Percentiles rank a stretch among this genome's conserved stretches.
Conservation (phyloP, 2,113 vertebrate genomes). For the Salvelinus sp. region DNA sequence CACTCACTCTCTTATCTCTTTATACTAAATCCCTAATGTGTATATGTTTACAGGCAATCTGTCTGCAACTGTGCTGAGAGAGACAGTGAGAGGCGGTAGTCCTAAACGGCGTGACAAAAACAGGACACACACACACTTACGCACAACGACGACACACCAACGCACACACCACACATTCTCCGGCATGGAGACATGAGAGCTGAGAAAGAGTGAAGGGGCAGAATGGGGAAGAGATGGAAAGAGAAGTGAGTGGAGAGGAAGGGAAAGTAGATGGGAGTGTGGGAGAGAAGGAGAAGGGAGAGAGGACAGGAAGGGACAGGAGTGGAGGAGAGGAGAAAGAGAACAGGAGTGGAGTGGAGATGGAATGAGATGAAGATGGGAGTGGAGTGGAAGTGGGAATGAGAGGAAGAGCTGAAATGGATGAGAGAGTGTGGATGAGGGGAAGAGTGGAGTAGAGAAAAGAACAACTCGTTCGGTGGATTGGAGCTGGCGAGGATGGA, state of each 20-base stretch:
- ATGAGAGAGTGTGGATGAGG: conserved; percentile 24
- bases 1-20: background rate
- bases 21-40: background rate
- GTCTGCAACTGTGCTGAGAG: conserved; percentile 47
- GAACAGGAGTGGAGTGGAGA: background rate
- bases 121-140: background rate
- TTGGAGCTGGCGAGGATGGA: conserved; percentile 91
- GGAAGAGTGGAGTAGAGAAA: conserved; percentile 67
- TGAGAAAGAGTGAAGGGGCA: conserved; percentile 14
- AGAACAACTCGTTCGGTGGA: conserved; percentile 85
- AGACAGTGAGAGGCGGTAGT: conserved; percentile 38
- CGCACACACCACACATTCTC: background rate
- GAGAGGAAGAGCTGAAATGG: conserved; percentile 32
- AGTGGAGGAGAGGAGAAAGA: conserved; percentile 72
- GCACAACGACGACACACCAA: background rate
- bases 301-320: conserved; percentile 76
- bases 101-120: conserved; percentile 13
- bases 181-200: background rate
- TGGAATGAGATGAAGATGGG: conserved; percentile 59
- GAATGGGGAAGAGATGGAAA: too few relatives aligned
- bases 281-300: too few relatives aligned
- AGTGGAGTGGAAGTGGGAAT: conserved; percentile 67
- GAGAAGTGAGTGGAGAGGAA: background rate
- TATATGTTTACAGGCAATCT: conserved; percentile 46
- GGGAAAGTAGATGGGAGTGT: conserved; percentile 1